phyloP scores from a whole-genome alignment of 2,113 vertebrate species.

The Perccottus glenii region DNA sequence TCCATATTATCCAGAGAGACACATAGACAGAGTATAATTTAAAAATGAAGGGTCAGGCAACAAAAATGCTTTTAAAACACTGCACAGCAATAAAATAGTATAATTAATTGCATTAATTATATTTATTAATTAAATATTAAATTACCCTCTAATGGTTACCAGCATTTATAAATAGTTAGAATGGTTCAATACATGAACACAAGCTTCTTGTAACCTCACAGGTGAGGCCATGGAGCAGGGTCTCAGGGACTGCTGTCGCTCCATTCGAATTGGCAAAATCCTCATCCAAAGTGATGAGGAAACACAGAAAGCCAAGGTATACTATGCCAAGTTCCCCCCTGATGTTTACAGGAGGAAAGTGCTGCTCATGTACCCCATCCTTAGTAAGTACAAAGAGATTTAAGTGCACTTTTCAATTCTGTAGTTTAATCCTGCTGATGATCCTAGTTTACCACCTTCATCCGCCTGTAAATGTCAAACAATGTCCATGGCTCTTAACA shows the following conservation, averaged over 20 bases:
- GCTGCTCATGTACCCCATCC: conserved; percentile 97
- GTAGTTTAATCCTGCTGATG: conserved; percentile 21
- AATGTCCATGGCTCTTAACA: conserved; percentile 33
- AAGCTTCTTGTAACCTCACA: conserved; percentile 47
- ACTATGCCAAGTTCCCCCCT: conserved; percentile 97
- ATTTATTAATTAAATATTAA: no score
- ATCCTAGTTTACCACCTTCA: conserved; percentile 19
- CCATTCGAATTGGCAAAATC: conserved; percentile 97
- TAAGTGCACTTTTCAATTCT: background rate
- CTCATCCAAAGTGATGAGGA: conserved; percentile 98
- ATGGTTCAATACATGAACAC: background rate
- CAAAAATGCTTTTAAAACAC: no score
- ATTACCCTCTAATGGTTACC: no score
- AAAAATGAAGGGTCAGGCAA: no score
- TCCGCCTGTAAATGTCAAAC: conserved; percentile 41
- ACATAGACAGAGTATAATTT: no score
- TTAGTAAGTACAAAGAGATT: conserved; percentile 83
- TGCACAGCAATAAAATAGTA: no score
- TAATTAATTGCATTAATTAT: no score
- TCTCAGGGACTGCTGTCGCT: conserved; percentile 94
- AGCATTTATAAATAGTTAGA: no score
- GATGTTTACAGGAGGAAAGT: conserved; percentile 96
- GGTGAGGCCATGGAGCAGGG: conserved; percentile 98
- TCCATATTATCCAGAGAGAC: no score
- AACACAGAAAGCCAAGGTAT: conserved; percentile 96